These are phyloP conservation scores for Sylvia atricapilla DNA, from an alignment of 2,113 vertebrate species.

Conservation along the genomic window DNA sequence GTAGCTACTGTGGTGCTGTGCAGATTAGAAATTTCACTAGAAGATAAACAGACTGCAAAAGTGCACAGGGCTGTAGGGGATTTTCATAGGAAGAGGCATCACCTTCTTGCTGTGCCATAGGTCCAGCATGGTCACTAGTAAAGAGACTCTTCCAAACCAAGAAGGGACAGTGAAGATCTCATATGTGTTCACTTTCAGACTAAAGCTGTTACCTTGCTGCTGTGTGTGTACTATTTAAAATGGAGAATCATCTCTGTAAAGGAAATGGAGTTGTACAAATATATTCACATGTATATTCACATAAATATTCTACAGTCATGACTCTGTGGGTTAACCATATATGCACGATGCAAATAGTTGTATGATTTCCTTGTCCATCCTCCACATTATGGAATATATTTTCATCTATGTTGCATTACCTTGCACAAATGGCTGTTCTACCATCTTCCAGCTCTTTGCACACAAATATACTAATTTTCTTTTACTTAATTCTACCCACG, in stretches of 20 bases:
- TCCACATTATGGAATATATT: not conserved
- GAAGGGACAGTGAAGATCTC: not conserved
- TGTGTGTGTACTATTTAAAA: not conserved
- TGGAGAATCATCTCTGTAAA: not conserved
- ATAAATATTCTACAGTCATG: not conserved
- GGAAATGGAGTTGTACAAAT: not conserved
- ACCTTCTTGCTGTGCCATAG: not conserved
- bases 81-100: not conserved
- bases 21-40: not conserved
- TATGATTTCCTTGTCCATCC: not conserved
- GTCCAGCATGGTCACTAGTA: not conserved
- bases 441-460: not conserved
- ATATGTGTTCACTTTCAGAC: not conserved
- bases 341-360: not conserved
- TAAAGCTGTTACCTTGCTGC: not conserved
- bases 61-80: not conserved
- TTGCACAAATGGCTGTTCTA: not conserved
- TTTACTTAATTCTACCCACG: not conserved
- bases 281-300: not conserved
- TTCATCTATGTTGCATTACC: not conserved
- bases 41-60: not conserved
- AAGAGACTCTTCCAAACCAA: not conserved
- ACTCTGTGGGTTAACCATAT: not conserved
- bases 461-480: not conserved
- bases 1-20: not conserved